These are phyloP conservation scores for Drosophila stalkeri DNA, from an alignment of 2,888 invertebrate species.

Conservation along the genomic window DNA sequence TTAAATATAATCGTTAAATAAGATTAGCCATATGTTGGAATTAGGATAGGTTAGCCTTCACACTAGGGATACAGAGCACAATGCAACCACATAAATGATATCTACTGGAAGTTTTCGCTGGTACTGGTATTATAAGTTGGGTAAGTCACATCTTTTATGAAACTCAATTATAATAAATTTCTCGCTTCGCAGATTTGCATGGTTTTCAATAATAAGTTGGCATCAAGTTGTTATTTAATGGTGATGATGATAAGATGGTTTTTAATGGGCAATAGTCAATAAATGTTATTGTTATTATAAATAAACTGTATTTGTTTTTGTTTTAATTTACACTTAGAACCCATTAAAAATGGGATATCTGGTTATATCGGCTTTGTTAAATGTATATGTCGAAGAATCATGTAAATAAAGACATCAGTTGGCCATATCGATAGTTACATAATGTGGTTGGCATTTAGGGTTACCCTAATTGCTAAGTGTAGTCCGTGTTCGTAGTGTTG, in stretches of 20 bases:
- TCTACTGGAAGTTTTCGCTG: constrained; percentile 15
- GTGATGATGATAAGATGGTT: constrained; percentile 12
- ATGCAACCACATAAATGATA: constrained; percentile 9
- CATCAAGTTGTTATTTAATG: constrained; percentile 23
- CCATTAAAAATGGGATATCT: no score
- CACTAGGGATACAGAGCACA: constrained; percentile 20
- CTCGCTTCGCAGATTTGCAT: constrained; percentile 32
- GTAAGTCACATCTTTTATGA: neutral
- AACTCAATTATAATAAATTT: no score
- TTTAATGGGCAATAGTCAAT: neutral
- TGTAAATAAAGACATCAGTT: no score
- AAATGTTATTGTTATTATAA: constrained; percentile 3
- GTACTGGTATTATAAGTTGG: constrained; percentile 15
- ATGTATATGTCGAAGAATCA: no score
- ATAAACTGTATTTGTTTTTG: no score
- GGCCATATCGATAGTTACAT: no score
- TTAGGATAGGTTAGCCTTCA: constrained; percentile 20
- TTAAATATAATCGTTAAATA: neutral
- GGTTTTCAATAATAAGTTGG: constrained; percentile 34
- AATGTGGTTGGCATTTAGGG: no score
- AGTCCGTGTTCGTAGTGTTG: no score
- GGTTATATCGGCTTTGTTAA: no score
- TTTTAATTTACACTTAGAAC: no score
- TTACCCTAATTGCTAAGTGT: no score
- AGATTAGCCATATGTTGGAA: constrained; percentile 39